These are phyloP conservation scores for Acropora yongei DNA, from an alignment of 64 coral and sea anemone species.

Conservation along the genomic window DNA sequence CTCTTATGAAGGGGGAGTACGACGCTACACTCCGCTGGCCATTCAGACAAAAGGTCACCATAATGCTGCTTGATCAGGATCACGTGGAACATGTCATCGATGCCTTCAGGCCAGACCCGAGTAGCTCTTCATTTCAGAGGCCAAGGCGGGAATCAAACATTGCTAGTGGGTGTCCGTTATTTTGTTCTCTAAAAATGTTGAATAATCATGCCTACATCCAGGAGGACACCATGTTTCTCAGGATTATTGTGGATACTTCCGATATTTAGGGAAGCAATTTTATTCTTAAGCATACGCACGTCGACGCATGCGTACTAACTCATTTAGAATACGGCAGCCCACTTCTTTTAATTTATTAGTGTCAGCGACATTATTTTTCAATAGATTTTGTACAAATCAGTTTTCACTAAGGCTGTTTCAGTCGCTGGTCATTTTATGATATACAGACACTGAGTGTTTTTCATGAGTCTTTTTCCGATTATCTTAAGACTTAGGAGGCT, in stretches of 20 bases:
- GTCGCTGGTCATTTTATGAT: too few species aligned
- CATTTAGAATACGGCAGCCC: too few species aligned
- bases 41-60: slow-evolving; percentile 71
- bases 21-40: slow-evolving; percentile 64
- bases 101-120: slow-evolving; percentile 68
- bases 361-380: too few species aligned
- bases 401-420: too few species aligned
- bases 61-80: slow-evolving; percentile 72
- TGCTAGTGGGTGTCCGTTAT: slow-evolving; percentile 60
- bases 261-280: slow-evolving; percentile 35
- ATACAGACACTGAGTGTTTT: too few species aligned
- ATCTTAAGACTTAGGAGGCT: too few species aligned
- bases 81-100: slow-evolving; percentile 72
- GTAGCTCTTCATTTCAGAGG: slow-evolving; percentile 61
- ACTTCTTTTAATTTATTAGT: too few species aligned
- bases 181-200: slow-evolving; percentile 48
- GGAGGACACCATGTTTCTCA: slow-evolving; percentile 62
- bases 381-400: too few species aligned
- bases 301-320: too few species aligned
- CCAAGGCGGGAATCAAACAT: slow-evolving; percentile 58
- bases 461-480: too few species aligned
- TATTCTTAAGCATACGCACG: too few species aligned
- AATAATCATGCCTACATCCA: slow-evolving; percentile 55
- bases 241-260: slow-evolving; percentile 45
- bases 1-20: slow-evolving; percentile 67